Base-by-base conservation (phyloP, 2,888 invertebrate genomes). In the Rotaria sp. region DNA sequence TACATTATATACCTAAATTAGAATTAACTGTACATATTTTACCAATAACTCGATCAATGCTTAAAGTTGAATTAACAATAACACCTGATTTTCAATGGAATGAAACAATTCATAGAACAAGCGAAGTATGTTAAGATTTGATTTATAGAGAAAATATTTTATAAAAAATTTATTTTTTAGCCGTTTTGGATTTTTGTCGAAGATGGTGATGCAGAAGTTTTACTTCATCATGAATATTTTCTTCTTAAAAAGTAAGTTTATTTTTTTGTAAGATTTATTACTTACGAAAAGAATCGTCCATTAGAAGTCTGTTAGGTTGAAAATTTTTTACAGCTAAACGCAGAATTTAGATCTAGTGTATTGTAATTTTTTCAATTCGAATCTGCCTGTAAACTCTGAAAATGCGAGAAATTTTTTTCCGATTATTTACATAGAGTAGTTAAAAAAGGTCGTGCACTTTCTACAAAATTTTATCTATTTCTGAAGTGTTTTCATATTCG, bases 61-160 rank as follows among this genome's bases (percentile, higher is more conserved):
- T 99, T 35, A 93, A 96, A 86, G 96, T 99, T 0, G 98, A 99
- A 91, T 92, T 99, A 30, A 97, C 97, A 0, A 96, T 99, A 87
- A 96, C 96, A 0, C 98, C 99, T 0, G 98, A 99, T 92, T 99
- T 99, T 92, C 96, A 97, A 90, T 99, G 99, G 99, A 98, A 99
- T 89, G 97, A 97, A 88, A 97, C 97, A 92, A 93, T 95, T 45
- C 94, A 94, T 89, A 94, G 94, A 50, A 93, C 93, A 86, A 93
- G 94, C 8, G 92, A 93, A 26, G 74, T 74, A 74, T 18, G 74
- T 35, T 15, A 11, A 18, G 41, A 41, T 41, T 41, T 26, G n/a
- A 7, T 57, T n/a, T 11, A 1, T n/a, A 10, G 24, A 24, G 24
- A n/a, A 57, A 26, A 57, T 2, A 26, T n/a, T n/a, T 50, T 26